Evolutionary conservation across 2,797 vertebrate genomes (phyloP), one percentile per base, ranked within the genome.

Genomic region (Rhabdomys pumilio): DNA sequence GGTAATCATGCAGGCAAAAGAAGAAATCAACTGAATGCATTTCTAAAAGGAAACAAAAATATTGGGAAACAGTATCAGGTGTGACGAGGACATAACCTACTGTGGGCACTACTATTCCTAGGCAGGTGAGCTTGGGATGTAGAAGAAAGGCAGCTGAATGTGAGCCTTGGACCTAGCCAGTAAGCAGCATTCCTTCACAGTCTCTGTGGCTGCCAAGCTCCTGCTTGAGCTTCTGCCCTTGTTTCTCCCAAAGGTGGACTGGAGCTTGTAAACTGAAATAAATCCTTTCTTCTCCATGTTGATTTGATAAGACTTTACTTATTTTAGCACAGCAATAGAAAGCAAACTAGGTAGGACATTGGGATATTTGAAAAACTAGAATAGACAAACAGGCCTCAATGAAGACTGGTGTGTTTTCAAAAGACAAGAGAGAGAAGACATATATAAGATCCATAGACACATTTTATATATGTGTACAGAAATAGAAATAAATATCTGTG

Each of bases 1-100:
- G 57, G 85, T 79, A 86, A 96, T 77, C 81, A 86, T 65, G 57
- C 29, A 72, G 14, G 44, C 57, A 94, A 91, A 89, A 73, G 4
- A 93, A 87, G 2, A 93, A 92, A 89, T 80, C 53, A 96, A n/a
- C 75, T 29, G 79, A 94, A 94, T 73, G 2, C 24, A 82, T 41
- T 82, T 61, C 22, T 41, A 29, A 34, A 44, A 72, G 41, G 67
- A 8, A 79, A 73, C 88, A 34, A 85, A 89, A 85, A 89, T 31
- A 87, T 41, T 61, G 53, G 53, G 65, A 80, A 95, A 29, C 3
- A 90, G 41, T 95, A 47, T 1, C 3, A 92, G 19, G 14, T 80
- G 24, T 17, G 57, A 82, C 67, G 15, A 82, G 55, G 55, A 15
- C 55, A 59, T 61, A 59, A 6, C 3, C 55, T 13, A 82, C 55